Percentiles rank a stretch among this genome's conserved stretches.
These are phyloP conservation scores for Zootermopsis nevadensis DNA, from an alignment of 2,888 invertebrate species.

Conservation along the genomic window DNA sequence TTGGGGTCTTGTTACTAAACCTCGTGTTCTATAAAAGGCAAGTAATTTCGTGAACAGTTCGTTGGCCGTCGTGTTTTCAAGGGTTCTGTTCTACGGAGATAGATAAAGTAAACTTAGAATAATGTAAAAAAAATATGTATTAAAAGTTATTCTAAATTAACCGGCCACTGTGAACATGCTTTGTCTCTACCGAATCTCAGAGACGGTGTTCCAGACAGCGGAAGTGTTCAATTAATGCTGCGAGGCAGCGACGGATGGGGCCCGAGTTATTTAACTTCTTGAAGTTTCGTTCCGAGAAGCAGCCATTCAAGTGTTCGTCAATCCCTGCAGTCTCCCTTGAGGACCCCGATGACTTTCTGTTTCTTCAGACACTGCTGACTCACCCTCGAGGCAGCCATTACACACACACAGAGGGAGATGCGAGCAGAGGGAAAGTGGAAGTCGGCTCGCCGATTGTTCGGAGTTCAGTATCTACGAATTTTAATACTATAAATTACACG, in stretches of 20 bases:
- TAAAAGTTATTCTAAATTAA: no score
- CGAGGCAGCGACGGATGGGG: not conserved
- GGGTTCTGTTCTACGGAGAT: no score
- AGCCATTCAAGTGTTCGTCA: not conserved
- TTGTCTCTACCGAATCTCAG: no score
- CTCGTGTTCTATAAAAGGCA: no score
- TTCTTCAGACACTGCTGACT: not conserved
- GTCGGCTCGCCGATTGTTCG: no score
- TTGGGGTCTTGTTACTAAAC: no score
- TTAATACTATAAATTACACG: no score
- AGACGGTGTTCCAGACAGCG: not conserved
- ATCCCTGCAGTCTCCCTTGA: not conserved
- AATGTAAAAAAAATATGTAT: no score
- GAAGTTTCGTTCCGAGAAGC: not conserved
- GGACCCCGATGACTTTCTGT: not conserved
- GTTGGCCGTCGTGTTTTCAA: no score
- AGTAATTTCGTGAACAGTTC: no score
- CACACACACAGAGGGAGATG: not conserved
- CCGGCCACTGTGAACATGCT: no score
- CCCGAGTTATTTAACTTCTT: not conserved
- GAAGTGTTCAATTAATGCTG: not conserved
- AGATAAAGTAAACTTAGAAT: no score
- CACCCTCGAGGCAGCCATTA: not conserved
- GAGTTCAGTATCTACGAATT: not conserved
- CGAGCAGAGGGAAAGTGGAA: not conserved